Evolutionary conservation across 2,113 vertebrate species (phyloP), one percentile per base, ranked within the genome.

Genomic region (Caranx melampygus): DNA sequence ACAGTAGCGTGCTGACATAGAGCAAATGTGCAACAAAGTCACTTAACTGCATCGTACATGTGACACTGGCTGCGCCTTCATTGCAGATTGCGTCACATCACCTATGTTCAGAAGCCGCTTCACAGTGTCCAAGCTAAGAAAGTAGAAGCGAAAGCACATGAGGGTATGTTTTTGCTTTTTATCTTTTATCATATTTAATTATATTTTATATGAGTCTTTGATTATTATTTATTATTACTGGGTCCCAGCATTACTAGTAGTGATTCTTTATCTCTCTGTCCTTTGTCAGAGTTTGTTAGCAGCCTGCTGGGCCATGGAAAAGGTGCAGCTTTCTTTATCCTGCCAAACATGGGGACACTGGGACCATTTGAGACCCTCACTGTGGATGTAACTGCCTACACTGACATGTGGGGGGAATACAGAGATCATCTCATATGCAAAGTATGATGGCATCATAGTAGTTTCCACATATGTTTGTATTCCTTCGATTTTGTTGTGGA

Each of bases 331-430:
- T 98, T 99, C 84, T 88, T 91, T 12, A 68, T 95, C 18, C 84
- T 91, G 1, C 91, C 95, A 3, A 77, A 90, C 44, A 85, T 65
- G 0, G 98, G 97, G 68, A 89, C 21, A 3, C 94, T 99, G 87
- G 90, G 90, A 31, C 92, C 96, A 3, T 96, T 95, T 85, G 94
- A 98, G 88, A 91, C 95, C 55, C 92, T 92, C n/a, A 83, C 63
- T 26, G 81, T 99, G 67, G 88, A 95, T 72, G 92, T 99, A 91
- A 95, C 95, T 1, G 97, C 94, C 72, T 96, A 95, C 76, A 95
- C 93, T 20, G 95, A 97, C 89, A 97, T 99, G 97, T 99, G 98
- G 98, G 98, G 98, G 42, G 94, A 96, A 60, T 99, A 99, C 91
- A 84, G 57, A 42, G 98, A 99, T 82, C 68, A 72, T 5, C 97